Evolutionary conservation across 1,140 invertebrate species (phyloP).

Genomic region (Oncopeltus fasciatus): DNA sequence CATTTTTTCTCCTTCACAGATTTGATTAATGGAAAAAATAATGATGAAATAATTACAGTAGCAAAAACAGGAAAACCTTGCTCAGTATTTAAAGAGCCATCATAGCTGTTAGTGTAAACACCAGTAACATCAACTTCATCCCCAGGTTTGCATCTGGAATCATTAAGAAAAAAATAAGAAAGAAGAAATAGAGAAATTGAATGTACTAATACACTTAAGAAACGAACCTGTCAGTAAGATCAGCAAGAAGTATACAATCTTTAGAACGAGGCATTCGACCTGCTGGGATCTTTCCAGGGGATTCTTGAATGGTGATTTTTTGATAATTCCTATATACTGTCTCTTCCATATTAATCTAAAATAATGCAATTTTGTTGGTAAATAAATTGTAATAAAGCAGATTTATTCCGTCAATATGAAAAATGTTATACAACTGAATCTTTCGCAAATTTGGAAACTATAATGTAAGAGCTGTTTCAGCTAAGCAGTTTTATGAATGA

Average conservation of each 20-base stretch:
- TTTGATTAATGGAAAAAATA: neutral
- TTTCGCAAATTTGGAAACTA: too few species aligned
- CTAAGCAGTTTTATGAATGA: too few species aligned
- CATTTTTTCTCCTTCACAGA: too few species aligned
- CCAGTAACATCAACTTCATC: slow-evolving; percentile 93
- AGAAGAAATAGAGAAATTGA: neutral
- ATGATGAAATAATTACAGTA: slow-evolving; percentile 38
- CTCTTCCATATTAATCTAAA: slow-evolving; percentile 81
- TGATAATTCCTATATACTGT: slow-evolving; percentile 98
- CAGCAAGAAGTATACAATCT: slow-evolving; percentile 86
- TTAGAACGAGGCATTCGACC: slow-evolving; percentile 96
- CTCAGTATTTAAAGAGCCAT: slow-evolving; percentile 92
- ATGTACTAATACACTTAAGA: neutral
- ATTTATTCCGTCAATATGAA: neutral
- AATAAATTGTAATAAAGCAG: slow-evolving; percentile 14
- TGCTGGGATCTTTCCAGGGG: slow-evolving; percentile 80
- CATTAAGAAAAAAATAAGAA: neutral
- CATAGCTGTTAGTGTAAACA: slow-evolving; percentile 89
- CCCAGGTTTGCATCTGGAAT: slow-evolving; percentile 59
- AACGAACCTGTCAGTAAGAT: slow-evolving; percentile 81
- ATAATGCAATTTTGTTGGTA: slow-evolving; percentile 27
- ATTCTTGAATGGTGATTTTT: slow-evolving; percentile 94
- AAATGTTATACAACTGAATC: neutral
- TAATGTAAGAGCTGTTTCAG: too few species aligned
- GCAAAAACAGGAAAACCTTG: slow-evolving; percentile 96